phyloP scores from a whole-genome alignment of 2,888 invertebrate species.

The Caenorhabditis sp. region DNA sequence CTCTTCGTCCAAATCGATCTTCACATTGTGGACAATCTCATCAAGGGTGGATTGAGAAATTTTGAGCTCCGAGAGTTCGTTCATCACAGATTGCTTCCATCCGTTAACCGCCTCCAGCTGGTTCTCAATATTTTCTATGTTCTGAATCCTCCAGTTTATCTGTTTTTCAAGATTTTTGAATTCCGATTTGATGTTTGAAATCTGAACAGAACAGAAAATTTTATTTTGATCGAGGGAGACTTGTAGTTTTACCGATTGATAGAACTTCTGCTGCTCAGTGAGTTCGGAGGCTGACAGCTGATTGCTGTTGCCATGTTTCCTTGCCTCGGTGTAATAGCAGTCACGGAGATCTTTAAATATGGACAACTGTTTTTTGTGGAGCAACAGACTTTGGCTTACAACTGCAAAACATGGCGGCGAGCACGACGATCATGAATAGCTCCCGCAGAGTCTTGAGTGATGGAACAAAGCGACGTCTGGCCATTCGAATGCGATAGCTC shows the following conservation, averaged over 20 bases:
- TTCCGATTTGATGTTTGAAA: neutral
- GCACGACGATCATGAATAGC: neutral
- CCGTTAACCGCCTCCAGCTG: conserved; percentile 9
- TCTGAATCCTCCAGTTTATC: neutral
- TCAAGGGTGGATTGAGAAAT: neutral
- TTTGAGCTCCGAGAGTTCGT: conserved; percentile 19
- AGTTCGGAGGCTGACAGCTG: neutral
- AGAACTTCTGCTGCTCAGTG: conserved; percentile 1
- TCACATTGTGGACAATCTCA: neutral
- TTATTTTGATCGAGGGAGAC: no score
- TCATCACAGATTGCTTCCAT: conserved; percentile 16
- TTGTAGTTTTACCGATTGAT: conserved; percentile 8
- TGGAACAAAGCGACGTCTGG: conserved; percentile 24
- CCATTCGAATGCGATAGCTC: conserved; percentile 13
- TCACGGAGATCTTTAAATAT: conserved; percentile 22
- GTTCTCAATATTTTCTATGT: neutral
- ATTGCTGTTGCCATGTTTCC: no score
- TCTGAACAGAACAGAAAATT: neutral
- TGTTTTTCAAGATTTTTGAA: neutral
- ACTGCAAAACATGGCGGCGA: conserved; percentile 1
- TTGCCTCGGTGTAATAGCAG: neutral
- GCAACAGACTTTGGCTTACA: neutral
- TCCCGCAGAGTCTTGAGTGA: neutral
- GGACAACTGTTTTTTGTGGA: no score
- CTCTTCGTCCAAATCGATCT: conserved; percentile 5